Percentiles rank a stretch among this genome's conserved stretches.
Conservation (phyloP, 2,888 invertebrate genomes). For the Caenorhabditis wallacei region DNA sequence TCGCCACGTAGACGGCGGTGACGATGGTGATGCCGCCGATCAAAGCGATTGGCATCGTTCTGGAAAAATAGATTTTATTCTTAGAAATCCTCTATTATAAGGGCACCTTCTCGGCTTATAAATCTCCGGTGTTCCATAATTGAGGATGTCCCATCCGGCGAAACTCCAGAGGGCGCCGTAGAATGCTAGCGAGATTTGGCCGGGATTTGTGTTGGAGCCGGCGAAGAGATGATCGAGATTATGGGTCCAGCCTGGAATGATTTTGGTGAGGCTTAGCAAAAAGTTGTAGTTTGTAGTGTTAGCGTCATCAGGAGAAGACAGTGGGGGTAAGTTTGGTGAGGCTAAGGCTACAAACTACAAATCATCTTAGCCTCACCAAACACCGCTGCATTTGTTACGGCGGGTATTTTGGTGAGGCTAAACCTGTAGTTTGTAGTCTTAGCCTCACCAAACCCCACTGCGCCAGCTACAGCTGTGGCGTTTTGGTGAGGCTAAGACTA, state of each 20-base stretch:
- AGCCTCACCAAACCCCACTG: too few relatives aligned
- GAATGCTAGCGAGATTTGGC: constrained; percentile 69
- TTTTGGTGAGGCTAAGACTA: too few relatives aligned
- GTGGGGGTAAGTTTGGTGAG: too few relatives aligned
- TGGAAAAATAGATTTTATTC: constrained; percentile 24
- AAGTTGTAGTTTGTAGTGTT: too few relatives aligned
- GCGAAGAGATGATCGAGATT: constrained; percentile 64
- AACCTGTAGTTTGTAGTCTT: too few relatives aligned
- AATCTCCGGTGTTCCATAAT: constrained; percentile 80
- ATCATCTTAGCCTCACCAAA: background rate
- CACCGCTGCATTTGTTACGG: too few relatives aligned
- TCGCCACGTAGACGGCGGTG: constrained; percentile 69
- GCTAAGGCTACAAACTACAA: background rate
- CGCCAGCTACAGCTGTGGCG: too few relatives aligned
- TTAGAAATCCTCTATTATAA: background rate
- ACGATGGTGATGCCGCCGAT: constrained; percentile 72
- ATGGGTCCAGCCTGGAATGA: constrained; percentile 66
- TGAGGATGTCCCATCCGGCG: constrained; percentile 79
- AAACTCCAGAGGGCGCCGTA: constrained; percentile 75
- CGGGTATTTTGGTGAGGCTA: too few relatives aligned
- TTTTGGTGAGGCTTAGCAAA: too few relatives aligned
- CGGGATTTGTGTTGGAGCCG: constrained; percentile 66
- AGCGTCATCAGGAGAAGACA: background rate
- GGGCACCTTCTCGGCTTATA: constrained; percentile 70
- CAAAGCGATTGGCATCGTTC: constrained; percentile 77